Base-by-base conservation (phyloP, 2,888 invertebrate species). In the Villa cingulata region DNA sequence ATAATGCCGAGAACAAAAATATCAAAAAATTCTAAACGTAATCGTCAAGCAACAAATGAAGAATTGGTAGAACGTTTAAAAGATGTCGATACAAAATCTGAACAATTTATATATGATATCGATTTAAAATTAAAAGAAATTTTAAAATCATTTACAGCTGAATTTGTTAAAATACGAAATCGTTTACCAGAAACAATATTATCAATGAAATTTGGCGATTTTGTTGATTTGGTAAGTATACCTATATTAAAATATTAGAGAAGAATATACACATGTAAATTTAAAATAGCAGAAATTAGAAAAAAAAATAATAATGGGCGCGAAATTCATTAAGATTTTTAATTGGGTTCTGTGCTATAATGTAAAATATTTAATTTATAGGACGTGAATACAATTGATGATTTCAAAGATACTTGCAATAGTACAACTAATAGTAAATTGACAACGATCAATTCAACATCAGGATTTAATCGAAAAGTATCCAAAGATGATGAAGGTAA, bases 1-100 rank as follows among this genome's bases (percentile, higher is more conserved):
- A 45, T 18, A 46, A 68, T 68, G 68, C 68, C 68, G 46, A 63
- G 68, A 40, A 68, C 68, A n/a, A 68, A 68, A 53, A 55, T 67
- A 50, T 56, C 66, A 27, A 66, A 64, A 51, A 63, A 62, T 51
- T 55, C 62, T 1, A 68, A 68, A 46, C 60, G 68, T 15, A 67
- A 66, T 52, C 65, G 68, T 12, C 68, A 67, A 37, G 62, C 58
- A 4, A 60, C 66, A 23, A 60, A 60, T 48, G 66, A 62, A n/a
- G 66, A 67, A 49, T 17, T 40, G 19, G 20, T 43, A 5, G 41
- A 46, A 16, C 64, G 62, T 46, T 53, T 66, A 7, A 60, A 62
- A 32, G 59, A 61, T 42, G 63, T 56, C 45, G 66, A 68, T 52
- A 50, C 61, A 4, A 55, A 59, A 29, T 46, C 62, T 27, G 67